Evolutionary conservation across 2,797 vertebrate species (phyloP), one percentile per base, ranked within the genome.

Genomic region (Uromys caudimaculatus): DNA sequence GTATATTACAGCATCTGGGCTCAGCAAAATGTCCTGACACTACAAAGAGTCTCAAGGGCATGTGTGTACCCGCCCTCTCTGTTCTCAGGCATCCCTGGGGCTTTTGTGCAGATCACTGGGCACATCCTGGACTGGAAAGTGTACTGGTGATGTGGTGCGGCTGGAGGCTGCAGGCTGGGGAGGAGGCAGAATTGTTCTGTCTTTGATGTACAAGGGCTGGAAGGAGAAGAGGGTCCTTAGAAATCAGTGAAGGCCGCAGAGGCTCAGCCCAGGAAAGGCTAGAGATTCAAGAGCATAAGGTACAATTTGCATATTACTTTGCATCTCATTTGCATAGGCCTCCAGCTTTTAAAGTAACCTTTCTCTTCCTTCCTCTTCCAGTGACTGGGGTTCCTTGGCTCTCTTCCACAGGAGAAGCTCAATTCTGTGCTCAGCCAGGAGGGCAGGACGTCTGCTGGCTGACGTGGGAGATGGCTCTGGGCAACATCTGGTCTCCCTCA

Each of bases 241-340:
- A 83, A 44, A 0, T 0, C 60, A 0, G 0, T 35, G 84, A 52
- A 62, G 87, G n/a, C 54, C 35, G 9, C 24, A 1, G 79, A 23
- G 2, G 64, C 73, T 69, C 82, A 58, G 73, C 50, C 50, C 35
- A 50, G 64, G 32, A 54, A 77, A 91, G 35, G 54, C 6, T 0
- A 64, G 91, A 91, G 90, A 78, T 58, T 38, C 60, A 32, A 75
- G 67, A 52, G 81, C 32, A 75, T 56, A 71, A n/a, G 82, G 54
- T 79, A 1, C 0, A 50, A 97, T 97, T 97, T 97, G 67, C 95
- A 95, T 95, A 24, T 1, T 8, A 4, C 83, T 97, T 96, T 96
- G 86, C 96, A 97, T 96, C 76, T 97, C 75, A 94, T 97, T 97
- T 97, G 86, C 97, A 95, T 94, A 32, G 64, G n/a, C 24, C 4